phyloP scores from a whole-genome alignment of 2,113 vertebrate species.

The Chitala chitala region DNA sequence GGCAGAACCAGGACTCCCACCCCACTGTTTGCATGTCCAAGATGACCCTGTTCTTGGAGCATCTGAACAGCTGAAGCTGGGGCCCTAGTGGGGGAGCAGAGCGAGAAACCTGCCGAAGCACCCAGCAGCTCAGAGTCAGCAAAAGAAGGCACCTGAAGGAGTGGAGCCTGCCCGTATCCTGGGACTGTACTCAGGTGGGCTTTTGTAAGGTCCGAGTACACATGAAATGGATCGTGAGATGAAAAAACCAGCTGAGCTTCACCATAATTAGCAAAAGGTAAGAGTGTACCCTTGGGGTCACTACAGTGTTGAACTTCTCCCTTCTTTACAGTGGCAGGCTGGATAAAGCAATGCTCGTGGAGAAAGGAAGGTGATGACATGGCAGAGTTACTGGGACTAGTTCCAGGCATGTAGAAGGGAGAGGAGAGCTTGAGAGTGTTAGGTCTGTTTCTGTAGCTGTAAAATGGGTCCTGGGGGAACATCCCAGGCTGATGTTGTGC shows the following conservation, averaged over 20 bases:
- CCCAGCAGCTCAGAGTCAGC: constrained; percentile 91
- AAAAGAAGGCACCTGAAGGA: constrained; percentile 72
- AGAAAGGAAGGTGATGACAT: constrained; percentile 85
- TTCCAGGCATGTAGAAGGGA: constrained; percentile 96
- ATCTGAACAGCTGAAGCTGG: constrained; percentile 92
- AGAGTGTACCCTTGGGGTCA: constrained; percentile 86
- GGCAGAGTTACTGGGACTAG: constrained; percentile 92
- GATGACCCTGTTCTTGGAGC: constrained; percentile 90
- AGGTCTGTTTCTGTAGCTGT: constrained; percentile 84
- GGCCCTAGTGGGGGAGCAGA: constrained; percentile 74
- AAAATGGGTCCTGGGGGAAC: constrained; percentile 90
- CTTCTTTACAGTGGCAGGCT: constrained; percentile 90
- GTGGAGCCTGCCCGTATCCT: constrained; percentile 67
- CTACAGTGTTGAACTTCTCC: constrained; percentile 69
- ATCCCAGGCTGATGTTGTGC: constrained; percentile 74
- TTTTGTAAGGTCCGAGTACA: constrained; percentile 75
- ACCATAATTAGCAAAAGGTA: constrained; percentile 84
- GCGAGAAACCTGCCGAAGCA: constrained; percentile 80
- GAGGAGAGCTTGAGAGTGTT: constrained; percentile 85
- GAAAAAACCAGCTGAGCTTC: constrained; percentile 83
- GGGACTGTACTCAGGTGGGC: constrained; percentile 67
- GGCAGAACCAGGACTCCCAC: constrained; percentile 99
- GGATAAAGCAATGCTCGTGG: constrained; percentile 83
- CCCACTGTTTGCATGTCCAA: constrained; percentile 98
- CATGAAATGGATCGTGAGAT: constrained; percentile 72